Percentiles rank a stretch among this genome's conserved stretches.
Conservation (phyloP, 2,113 vertebrate genomes). For the Xenopus borealis region DNA sequence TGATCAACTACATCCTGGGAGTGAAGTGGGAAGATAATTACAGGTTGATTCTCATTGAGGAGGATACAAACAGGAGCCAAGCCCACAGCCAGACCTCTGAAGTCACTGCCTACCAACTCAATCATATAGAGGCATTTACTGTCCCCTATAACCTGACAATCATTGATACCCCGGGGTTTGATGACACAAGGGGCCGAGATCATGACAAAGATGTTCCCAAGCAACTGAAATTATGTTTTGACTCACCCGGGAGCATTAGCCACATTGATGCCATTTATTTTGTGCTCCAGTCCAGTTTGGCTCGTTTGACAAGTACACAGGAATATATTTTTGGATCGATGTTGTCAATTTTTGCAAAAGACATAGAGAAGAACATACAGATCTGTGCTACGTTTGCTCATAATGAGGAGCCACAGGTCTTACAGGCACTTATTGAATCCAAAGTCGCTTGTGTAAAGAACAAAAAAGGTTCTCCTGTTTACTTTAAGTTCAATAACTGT, state of each 20-base stretch:
- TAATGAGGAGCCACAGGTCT: neutral
- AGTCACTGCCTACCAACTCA: constrained; percentile 55
- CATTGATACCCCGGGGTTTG: constrained; percentile 62
- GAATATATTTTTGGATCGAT: constrained; percentile 45
- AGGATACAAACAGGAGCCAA: constrained; percentile 8
- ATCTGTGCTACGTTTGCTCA: neutral
- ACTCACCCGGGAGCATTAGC: constrained; percentile 13
- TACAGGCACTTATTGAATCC: constrained; percentile 29
- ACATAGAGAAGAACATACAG: constrained; percentile 21
- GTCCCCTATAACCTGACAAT: constrained; percentile 53
- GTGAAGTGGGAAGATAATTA: constrained; percentile 43
- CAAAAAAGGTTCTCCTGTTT: neutral
- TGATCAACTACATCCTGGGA: constrained; percentile 47
- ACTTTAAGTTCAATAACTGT: constrained; percentile 46
- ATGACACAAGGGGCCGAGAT: constrained; percentile 50
- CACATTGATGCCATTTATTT: constrained; percentile 53
- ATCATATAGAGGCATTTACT: constrained; percentile 47
- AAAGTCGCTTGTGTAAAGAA: constrained; percentile 26
- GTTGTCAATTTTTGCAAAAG: constrained; percentile 49
- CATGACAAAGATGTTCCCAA: constrained; percentile 42
- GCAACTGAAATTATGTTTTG: constrained; percentile 2
- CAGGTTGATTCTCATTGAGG: constrained; percentile 48
- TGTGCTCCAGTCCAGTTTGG: constrained; percentile 40
- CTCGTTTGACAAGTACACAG: constrained; percentile 31
- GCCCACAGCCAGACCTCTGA: constrained; percentile 54